phyloP scores from a whole-genome alignment of 2,113 vertebrate genomes.

The Limanda limanda region DNA sequence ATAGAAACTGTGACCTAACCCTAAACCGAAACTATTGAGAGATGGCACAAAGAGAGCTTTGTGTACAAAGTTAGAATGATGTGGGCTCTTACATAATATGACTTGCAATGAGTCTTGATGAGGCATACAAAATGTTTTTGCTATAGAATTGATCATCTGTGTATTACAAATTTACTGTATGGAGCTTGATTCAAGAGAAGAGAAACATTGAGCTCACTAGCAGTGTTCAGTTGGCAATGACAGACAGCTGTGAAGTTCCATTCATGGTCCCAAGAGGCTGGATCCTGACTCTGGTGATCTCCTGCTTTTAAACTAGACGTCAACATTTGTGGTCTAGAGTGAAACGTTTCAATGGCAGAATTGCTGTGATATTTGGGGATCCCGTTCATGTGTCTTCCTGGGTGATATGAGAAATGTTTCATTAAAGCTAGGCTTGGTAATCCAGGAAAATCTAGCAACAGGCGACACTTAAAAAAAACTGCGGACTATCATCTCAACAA shows the following conservation, averaged over 20 bases:
- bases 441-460: too few relatives aligned
- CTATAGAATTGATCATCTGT: background rate
- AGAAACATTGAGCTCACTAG: background rate
- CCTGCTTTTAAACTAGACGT: background rate
- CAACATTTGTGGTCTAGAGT: background rate
- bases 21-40: background rate
- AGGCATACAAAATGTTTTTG: background rate
- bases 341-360: background rate
- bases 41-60: background rate
- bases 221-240: background rate
- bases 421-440: too few relatives aligned
- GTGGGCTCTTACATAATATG: background rate
- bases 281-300: background rate
- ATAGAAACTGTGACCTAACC: constrained; percentile 5
- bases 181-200: background rate
- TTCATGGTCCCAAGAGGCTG: background rate
- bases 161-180: background rate
- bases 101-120: background rate
- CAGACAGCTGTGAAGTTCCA: background rate
- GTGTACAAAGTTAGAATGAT: background rate
- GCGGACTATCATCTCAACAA: background rate
- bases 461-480: too few relatives aligned
- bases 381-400: background rate
- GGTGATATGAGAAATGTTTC: too few relatives aligned
- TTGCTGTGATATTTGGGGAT: background rate